phyloP scores from a whole-genome alignment of 2,113 vertebrate species.

The Cromileptes altivelis region DNA sequence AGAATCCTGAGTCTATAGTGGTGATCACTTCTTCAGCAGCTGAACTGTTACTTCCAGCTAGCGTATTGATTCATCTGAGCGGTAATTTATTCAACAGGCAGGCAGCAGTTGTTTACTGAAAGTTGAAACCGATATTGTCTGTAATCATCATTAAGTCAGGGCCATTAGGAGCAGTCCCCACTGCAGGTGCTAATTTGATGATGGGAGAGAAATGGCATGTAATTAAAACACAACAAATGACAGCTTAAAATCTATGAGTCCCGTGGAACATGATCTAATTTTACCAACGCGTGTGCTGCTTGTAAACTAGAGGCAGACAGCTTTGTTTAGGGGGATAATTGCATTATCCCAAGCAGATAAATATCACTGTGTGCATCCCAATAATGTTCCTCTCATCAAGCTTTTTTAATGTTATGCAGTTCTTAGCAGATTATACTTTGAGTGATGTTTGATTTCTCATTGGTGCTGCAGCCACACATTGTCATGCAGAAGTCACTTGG shows the following conservation, averaged over 20 bases:
- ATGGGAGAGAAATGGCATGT: constrained; percentile 63
- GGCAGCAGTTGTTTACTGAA: constrained; percentile 67
- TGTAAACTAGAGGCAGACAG: constrained; percentile 2
- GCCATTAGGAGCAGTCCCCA: constrained; percentile 64
- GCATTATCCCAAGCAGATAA: constrained; percentile 21
- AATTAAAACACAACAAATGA: constrained; percentile 80
- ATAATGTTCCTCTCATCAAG: constrained; percentile 7
- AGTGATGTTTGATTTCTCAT: constrained; percentile 18
- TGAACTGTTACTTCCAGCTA: constrained; percentile 44
- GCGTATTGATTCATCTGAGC: constrained; percentile 56
- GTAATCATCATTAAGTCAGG: constrained; percentile 77
- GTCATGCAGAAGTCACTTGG: constrained; percentile 57
- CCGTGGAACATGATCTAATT: constrained; percentile 52
- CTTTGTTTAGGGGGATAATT: constrained; percentile 1
- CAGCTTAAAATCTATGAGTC: constrained; percentile 49
- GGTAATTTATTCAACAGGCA: constrained; percentile 62
- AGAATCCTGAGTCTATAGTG: constrained; percentile 10
- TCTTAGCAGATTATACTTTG: constrained; percentile 21
- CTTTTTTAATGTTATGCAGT: not conserved
- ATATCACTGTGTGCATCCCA: constrained; percentile 10
- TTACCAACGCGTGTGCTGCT: constrained; percentile 5
- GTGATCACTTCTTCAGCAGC: constrained; percentile 42
- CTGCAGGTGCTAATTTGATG: constrained; percentile 72
- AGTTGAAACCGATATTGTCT: constrained; percentile 74
- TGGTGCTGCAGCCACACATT: constrained; percentile 25